Percentiles rank a stretch among this genome's conserved stretches.
Conservation (phyloP, 2,888 invertebrate species). For the Neoaliturus tenellus region DNA sequence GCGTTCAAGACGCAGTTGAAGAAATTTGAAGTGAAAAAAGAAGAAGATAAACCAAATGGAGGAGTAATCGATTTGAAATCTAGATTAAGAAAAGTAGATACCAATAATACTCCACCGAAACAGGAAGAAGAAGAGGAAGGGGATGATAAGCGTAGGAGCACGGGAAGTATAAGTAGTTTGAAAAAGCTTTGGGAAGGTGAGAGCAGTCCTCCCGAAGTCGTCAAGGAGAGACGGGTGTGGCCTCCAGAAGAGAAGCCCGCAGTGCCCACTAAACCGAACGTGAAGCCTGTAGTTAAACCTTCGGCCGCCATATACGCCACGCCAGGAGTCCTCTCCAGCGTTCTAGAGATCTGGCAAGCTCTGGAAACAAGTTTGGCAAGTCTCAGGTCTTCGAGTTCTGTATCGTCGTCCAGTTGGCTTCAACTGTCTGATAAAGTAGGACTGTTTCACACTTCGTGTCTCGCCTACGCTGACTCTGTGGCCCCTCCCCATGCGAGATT, state of each 20-base stretch:
- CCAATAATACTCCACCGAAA: slow-evolving; percentile 69
- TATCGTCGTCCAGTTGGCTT: slow-evolving; percentile 83
- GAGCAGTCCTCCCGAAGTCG: slow-evolving; percentile 71
- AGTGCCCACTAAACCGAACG: slow-evolving; percentile 76
- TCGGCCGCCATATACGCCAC: slow-evolving; percentile 89
- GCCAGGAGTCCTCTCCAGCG: slow-evolving; percentile 76
- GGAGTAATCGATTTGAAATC: slow-evolving; percentile 90
- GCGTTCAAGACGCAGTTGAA: slow-evolving; percentile 75
- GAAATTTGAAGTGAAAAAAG: slow-evolving; percentile 80
- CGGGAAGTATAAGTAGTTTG: slow-evolving; percentile 94
- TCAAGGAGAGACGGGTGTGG: slow-evolving; percentile 74
- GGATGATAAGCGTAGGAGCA: slow-evolving; percentile 92
- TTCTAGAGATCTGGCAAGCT: slow-evolving; percentile 80
- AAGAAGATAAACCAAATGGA: slow-evolving; percentile 74
- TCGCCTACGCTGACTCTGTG: slow-evolving; percentile 86
- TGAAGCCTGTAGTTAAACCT: slow-evolving; percentile 70
- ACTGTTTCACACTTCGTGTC: slow-evolving; percentile 88
- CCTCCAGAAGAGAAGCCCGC: slow-evolving; percentile 78
- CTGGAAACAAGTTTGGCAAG: slow-evolving; percentile 80
- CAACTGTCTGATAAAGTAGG: slow-evolving; percentile 89
- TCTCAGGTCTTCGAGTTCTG: slow-evolving; percentile 75
- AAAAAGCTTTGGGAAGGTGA: slow-evolving; percentile 96
- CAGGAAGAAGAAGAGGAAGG: slow-evolving; percentile 75
- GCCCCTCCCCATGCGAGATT: slow-evolving; percentile 93
- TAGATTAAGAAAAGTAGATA: slow-evolving; percentile 87